Conservation (phyloP, 2,888 invertebrate genomes). For the Darwinula stevensoni region DNA sequence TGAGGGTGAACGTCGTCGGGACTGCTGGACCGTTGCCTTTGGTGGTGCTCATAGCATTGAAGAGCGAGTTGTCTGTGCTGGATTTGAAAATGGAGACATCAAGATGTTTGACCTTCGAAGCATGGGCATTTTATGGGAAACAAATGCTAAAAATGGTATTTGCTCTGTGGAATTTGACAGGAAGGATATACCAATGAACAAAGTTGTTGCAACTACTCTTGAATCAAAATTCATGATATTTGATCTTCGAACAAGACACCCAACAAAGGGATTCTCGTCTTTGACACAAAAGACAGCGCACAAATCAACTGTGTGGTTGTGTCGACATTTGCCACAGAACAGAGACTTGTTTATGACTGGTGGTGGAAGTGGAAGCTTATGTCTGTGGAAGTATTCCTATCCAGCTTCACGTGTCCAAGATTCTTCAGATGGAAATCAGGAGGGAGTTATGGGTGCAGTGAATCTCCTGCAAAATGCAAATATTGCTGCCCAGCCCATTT, state of each 20-base stretch:
- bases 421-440: constrained; percentile 28
- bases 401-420: constrained; percentile 43
- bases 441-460: constrained; percentile 46
- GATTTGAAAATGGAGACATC: constrained; percentile 85
- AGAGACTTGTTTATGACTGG: constrained; percentile 68
- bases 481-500: constrained; percentile 59
- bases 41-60: constrained; percentile 56
- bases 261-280: constrained; percentile 36
- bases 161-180: constrained; percentile 71
- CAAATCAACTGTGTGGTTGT: constrained; percentile 62
- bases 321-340: constrained; percentile 69
- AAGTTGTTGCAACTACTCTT: constrained; percentile 60
- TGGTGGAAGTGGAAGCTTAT: constrained; percentile 63
- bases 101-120: constrained; percentile 69
- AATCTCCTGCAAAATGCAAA: constrained; percentile 44
- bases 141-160: constrained; percentile 56
- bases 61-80: constrained; percentile 60
- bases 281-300: constrained; percentile 13
- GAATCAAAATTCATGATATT: constrained; percentile 70
- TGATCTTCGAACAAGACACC: constrained; percentile 62
- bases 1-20: constrained; percentile 34
- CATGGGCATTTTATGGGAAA: constrained; percentile 63
- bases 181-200: constrained; percentile 80
- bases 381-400: constrained; percentile 90
- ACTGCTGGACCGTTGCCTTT: constrained; percentile 81